phyloP scores from a whole-genome alignment of 1,140 invertebrate species.

The Bombus breviceps region DNA sequence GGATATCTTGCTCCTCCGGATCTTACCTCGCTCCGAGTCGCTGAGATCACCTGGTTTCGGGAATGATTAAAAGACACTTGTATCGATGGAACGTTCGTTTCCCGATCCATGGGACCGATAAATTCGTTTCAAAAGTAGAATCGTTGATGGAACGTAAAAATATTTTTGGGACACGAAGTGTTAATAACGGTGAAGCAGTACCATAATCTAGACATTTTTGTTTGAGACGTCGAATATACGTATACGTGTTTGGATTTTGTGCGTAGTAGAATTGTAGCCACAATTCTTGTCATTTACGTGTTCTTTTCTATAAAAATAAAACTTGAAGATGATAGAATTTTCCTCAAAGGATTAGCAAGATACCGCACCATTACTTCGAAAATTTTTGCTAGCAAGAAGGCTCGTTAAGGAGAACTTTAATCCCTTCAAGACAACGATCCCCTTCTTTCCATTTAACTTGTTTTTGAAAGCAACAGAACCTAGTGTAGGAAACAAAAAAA shows the following conservation, averaged over 20 bases:
- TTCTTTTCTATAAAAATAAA: not conserved
- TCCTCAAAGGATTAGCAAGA: not conserved
- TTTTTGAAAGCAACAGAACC: not conserved
- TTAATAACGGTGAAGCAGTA: not conserved
- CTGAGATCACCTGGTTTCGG: not conserved
- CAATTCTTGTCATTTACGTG: not conserved
- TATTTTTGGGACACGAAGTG: not conserved
- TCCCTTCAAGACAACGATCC: not conserved
- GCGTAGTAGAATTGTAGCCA: not conserved
- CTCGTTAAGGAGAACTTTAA: conserved; percentile 25
- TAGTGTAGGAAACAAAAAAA: not conserved
- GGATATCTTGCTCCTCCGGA: conserved; percentile 20
- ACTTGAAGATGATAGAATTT: not conserved
- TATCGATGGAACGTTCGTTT: not conserved
- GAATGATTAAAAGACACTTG: conserved; percentile 7
- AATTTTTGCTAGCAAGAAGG: conserved; percentile 1
- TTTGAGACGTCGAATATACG: not conserved
- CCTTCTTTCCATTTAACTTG: conserved; percentile 12
- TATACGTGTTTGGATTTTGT: not conserved
- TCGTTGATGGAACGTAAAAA: not conserved
- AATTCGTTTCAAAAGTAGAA: not conserved
- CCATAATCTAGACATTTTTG: not conserved
- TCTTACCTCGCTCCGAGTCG: not conserved
- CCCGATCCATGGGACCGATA: too few relatives aligned
- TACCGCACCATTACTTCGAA: not conserved